These are phyloP conservation scores for Smittia aterrima DNA, from an alignment of 2,888 invertebrate genomes.

Conservation along the genomic window DNA sequence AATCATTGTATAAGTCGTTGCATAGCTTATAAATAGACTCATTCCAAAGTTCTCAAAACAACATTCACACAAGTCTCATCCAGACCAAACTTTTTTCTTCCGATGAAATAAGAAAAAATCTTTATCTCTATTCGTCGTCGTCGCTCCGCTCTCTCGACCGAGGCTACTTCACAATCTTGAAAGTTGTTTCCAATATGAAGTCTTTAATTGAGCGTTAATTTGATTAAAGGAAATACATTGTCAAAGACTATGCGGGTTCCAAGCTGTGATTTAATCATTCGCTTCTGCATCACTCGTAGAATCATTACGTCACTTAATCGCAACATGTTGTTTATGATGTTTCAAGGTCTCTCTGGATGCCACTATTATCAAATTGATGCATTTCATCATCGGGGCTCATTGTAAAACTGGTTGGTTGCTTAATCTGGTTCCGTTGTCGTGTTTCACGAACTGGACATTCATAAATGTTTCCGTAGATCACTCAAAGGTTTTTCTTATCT, in stretches of 20 bases:
- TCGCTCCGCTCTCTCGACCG: not conserved
- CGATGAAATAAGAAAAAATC: not conserved
- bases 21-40: not conserved
- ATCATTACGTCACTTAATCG: too few relatives aligned
- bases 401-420: too few relatives aligned
- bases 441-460: too few relatives aligned
- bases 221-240: slow-evolving; percentile 12
- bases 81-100: not conserved
- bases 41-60: slow-evolving; percentile 4
- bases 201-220: slow-evolving; percentile 17
- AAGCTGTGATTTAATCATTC: too few relatives aligned
- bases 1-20: not conserved
- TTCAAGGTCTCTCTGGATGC: too few relatives aligned
- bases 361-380: too few relatives aligned
- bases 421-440: too few relatives aligned
- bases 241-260: not conserved
- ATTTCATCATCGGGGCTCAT: too few relatives aligned
- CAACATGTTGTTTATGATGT: too few relatives aligned
- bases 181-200: slow-evolving; percentile 1
- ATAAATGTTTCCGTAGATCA: too few relatives aligned
- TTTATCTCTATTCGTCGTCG: not conserved
- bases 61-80: not conserved
- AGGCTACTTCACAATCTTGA: not conserved
- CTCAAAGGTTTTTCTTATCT: too few relatives aligned
- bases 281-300: too few relatives aligned